These are phyloP conservation scores for Tringa solitaria DNA, from an alignment of 2,113 vertebrate species.

Conservation along the genomic window DNA sequence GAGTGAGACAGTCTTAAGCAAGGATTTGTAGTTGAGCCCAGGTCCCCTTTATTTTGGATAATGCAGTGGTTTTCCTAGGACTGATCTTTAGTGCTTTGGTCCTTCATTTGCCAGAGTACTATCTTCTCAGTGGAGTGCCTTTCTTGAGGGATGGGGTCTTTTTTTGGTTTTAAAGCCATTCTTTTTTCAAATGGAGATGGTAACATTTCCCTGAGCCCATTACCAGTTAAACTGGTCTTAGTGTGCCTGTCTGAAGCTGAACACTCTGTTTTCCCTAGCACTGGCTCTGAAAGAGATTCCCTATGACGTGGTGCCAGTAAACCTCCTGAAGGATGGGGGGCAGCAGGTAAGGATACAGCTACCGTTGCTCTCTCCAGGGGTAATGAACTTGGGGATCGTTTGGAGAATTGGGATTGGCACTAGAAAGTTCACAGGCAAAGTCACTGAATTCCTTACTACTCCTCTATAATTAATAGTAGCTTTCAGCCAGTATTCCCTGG, in stretches of 20 bases:
- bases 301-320: conserved; percentile 83
- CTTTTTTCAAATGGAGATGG: neutral
- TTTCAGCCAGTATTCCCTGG: neutral
- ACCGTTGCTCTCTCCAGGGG: neutral
- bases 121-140: neutral
- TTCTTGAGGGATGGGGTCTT: neutral
- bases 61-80: neutral
- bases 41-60: neutral
- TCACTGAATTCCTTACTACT: neutral
- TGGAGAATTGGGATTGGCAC: neutral
- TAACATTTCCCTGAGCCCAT: neutral
- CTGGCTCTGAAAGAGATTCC: conserved; percentile 90
- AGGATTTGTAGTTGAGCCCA: neutral
- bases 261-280: conserved; percentile 71
- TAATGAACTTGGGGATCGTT: neutral
- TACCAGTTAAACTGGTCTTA: neutral
- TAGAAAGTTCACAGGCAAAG: neutral
- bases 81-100: neutral
- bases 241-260: neutral
- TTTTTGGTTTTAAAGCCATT: neutral
- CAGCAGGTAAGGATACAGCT: conserved; percentile 83
- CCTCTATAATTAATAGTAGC: neutral
- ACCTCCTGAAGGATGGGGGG: conserved; percentile 89
- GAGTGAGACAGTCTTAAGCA: neutral
- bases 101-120: neutral